A percentile compares a stretch with the other conserved stretches of the same genome.
phyloP scores from a whole-genome alignment of 2,888 invertebrate species.

The Clepsis dumicolana region DNA sequence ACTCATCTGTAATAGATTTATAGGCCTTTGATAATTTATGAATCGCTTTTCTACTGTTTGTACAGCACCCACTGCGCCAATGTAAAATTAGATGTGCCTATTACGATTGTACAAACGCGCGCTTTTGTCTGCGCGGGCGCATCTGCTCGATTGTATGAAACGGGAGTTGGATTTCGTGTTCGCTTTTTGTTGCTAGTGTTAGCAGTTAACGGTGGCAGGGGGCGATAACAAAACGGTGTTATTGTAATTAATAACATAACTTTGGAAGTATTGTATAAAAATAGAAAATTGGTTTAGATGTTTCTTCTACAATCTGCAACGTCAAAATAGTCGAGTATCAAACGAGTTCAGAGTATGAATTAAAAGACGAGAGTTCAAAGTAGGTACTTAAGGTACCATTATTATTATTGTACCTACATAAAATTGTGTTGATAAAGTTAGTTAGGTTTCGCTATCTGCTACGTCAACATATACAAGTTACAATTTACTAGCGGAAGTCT shows the following conservation, averaged over 20 bases:
- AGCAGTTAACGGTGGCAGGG: slow-evolving; percentile 52
- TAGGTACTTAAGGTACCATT: too few species aligned
- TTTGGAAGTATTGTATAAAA: not conserved
- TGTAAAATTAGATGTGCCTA: slow-evolving; percentile 71
- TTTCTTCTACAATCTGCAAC: not conserved
- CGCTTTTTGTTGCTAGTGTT: slow-evolving; percentile 51
- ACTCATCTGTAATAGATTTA: too few species aligned
- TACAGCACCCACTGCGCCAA: slow-evolving; percentile 47
- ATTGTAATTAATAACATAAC: slow-evolving; percentile 3
- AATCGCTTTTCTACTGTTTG: slow-evolving; percentile 28
- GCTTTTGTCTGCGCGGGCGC: slow-evolving; percentile 72
- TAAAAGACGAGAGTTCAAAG: too few species aligned
- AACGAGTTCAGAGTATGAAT: too few species aligned
- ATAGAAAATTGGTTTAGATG: not conserved
- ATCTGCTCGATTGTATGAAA: slow-evolving; percentile 78
- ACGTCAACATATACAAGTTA: too few species aligned
- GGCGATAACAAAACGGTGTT: slow-evolving; percentile 11
- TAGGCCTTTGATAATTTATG: too few species aligned
- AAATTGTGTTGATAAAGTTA: too few species aligned
- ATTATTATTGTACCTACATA: too few species aligned
- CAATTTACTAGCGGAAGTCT: too few species aligned
- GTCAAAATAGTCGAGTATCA: too few species aligned
- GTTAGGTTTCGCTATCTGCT: too few species aligned
- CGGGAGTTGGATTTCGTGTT: slow-evolving; percentile 74
- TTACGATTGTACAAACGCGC: slow-evolving; percentile 67